Conservation (phyloP, 2,888 invertebrate species). For the Hyles lineata region DNA sequence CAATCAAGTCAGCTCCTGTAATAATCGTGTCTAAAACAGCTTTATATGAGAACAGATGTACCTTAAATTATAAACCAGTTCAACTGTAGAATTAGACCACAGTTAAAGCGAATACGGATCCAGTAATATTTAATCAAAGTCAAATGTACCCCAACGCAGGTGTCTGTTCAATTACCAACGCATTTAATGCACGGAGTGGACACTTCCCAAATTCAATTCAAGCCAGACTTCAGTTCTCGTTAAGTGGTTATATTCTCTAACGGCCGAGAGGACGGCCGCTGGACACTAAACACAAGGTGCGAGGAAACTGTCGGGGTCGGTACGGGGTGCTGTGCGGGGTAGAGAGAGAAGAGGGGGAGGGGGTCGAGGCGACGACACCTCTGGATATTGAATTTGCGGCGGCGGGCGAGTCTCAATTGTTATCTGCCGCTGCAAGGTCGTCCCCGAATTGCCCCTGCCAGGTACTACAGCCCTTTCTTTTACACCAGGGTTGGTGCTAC, state of each 20-base stretch:
- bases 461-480: slow-evolving; percentile 78
- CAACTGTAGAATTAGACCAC: too few relatives aligned
- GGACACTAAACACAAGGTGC: slow-evolving; percentile 75
- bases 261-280: slow-evolving; percentile 52
- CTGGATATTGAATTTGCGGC: slow-evolving; percentile 83
- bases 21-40: too few relatives aligned
- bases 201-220: slow-evolving; percentile 74
- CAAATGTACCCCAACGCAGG: slow-evolving; percentile 25
- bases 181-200: slow-evolving; percentile 59
- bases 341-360: slow-evolving; percentile 39
- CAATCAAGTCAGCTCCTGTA: too few relatives aligned
- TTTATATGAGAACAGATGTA: too few relatives aligned
- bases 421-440: slow-evolving; percentile 82
- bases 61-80: too few relatives aligned
- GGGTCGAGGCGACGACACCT: slow-evolving; percentile 73
- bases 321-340: slow-evolving; percentile 39
- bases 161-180: slow-evolving; percentile 33
- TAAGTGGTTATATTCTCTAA: slow-evolving; percentile 77
- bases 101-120: too few relatives aligned
- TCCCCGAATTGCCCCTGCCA: slow-evolving; percentile 65
- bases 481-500: slow-evolving; percentile 62
- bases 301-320: slow-evolving; percentile 38
- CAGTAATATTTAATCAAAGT: slow-evolving; percentile 17
- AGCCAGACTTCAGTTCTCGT: slow-evolving; percentile 78
- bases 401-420: slow-evolving; percentile 78